Evolutionary conservation across 2,797 vertebrate species (phyloP).

Genomic region (Alauda arvensis): DNA sequence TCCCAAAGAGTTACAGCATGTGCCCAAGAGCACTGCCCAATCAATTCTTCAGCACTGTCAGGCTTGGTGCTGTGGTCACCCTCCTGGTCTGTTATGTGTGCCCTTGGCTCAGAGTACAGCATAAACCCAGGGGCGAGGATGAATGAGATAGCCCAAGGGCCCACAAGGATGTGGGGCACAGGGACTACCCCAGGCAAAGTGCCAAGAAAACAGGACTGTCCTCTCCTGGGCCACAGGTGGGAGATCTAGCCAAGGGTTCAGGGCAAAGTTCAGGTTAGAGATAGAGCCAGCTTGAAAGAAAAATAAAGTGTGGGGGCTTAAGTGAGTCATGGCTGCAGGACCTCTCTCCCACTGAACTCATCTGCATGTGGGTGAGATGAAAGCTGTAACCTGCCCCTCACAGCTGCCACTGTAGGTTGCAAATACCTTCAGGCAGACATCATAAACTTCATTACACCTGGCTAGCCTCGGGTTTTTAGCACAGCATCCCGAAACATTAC

Average conservation of each 20-base stretch:
- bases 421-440: not conserved
- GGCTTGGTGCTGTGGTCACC: not conserved
- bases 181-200: not conserved
- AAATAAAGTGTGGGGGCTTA: not conserved
- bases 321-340: not conserved
- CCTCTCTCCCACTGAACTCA: not conserved
- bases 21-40: not conserved
- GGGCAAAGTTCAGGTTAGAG: not conserved
- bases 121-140: not conserved
- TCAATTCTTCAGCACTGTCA: not conserved
- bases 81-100: no score
- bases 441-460: conserved; percentile 5
- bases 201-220: not conserved
- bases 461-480: not conserved
- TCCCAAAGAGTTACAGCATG: not conserved
- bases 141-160: not conserved
- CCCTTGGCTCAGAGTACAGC: not conserved
- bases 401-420: not conserved
- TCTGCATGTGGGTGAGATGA: not conserved
- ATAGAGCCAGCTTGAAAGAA: not conserved
- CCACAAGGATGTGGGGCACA: not conserved
- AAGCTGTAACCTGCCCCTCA: not conserved
- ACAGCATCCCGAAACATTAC: not conserved
- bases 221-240: not conserved
- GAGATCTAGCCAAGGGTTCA: not conserved